Evolutionary conservation across 2,797 vertebrate genomes (phyloP).

Genomic region (Bovichtus diacanthus): DNA sequence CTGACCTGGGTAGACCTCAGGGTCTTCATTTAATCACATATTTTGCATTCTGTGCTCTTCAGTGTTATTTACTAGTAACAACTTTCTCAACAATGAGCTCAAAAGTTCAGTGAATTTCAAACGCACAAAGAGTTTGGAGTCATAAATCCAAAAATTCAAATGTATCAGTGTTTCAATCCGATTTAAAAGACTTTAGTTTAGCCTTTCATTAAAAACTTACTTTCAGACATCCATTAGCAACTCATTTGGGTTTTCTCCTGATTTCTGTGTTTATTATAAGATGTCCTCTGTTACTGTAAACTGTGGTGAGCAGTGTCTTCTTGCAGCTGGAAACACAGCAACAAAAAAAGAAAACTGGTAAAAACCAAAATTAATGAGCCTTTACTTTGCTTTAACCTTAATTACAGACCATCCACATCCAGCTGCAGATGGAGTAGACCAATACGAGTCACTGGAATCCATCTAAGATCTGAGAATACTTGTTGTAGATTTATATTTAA

Average conservation of each 20-base stretch:
- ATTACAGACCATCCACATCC: slow-evolving; percentile 14
- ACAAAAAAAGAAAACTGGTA: slow-evolving; percentile 1
- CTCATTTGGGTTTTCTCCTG: background rate
- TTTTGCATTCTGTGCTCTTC: background rate
- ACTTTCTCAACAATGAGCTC: too few species aligned
- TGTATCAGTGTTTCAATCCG: too few species aligned
- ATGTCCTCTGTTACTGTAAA: background rate
- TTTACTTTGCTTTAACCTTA: slow-evolving; percentile 15
- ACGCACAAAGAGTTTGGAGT: too few species aligned
- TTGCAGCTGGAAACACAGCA: slow-evolving; percentile 29
- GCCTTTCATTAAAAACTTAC: background rate
- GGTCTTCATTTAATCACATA: background rate
- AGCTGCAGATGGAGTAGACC: slow-evolving; percentile 23
- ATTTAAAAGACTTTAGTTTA: background rate
- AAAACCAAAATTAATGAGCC: background rate
- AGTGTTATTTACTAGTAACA: background rate
- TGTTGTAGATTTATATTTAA: background rate
- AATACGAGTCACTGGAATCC: background rate
- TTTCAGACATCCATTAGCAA: background rate
- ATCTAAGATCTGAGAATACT: background rate
- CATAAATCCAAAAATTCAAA: too few species aligned
- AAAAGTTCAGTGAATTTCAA: too few species aligned
- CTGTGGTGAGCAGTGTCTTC: background rate
- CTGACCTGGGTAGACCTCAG: background rate
- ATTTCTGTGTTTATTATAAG: background rate